These are phyloP conservation scores for Epiblema foenella DNA, from an alignment of 2,888 invertebrate genomes.

Conservation along the genomic window DNA sequence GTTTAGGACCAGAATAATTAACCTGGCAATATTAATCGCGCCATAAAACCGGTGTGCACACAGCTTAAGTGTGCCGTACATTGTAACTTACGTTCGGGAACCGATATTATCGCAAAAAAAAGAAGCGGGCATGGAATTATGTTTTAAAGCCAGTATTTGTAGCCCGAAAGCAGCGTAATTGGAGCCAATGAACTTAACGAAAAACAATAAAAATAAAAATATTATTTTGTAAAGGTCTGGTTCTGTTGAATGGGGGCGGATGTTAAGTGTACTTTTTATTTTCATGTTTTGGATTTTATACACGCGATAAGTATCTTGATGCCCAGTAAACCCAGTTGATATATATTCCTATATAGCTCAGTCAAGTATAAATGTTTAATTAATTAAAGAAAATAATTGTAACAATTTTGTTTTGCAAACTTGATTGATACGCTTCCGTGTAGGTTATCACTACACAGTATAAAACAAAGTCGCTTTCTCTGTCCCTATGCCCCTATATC, in stretches of 20 bases:
- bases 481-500: too few relatives aligned
- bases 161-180: slow-evolving; percentile 14
- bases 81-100: slow-evolving; percentile 29
- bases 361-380: too few relatives aligned
- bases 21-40: slow-evolving; percentile 21
- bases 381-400: too few relatives aligned
- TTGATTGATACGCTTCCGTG: too few relatives aligned
- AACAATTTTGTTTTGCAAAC: too few relatives aligned
- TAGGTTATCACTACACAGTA: too few relatives aligned
- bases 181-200: slow-evolving; percentile 7
- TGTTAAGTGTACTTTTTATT: background rate
- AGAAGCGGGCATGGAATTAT: slow-evolving; percentile 17
- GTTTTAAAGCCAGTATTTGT: slow-evolving; percentile 18
- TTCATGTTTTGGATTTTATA: too few relatives aligned
- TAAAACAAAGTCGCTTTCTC: too few relatives aligned
- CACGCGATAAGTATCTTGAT: background rate
- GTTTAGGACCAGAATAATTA: slow-evolving; percentile 19
- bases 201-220: background rate
- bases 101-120: slow-evolving; percentile 39
- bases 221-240: too few relatives aligned
- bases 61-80: slow-evolving; percentile 30
- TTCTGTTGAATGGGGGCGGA: background rate
- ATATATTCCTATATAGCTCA: too few relatives aligned
- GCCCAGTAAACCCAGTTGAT: too few relatives aligned
- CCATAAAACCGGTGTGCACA: slow-evolving; percentile 21